Conservation (phyloP, 2,113 vertebrate genomes). For the Mus musculus region DNA sequence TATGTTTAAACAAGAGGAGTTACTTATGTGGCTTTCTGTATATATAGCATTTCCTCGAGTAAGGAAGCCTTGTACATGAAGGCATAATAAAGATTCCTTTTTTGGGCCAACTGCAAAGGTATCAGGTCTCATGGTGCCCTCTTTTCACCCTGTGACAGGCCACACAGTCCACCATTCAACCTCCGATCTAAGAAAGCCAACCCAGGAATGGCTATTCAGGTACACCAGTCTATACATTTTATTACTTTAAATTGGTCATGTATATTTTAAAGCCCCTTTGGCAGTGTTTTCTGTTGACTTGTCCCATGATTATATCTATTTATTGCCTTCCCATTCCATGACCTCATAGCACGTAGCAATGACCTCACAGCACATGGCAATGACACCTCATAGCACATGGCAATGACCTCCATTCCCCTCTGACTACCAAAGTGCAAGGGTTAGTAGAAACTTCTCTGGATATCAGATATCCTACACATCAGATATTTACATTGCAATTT, state of each 20-base stretch:
- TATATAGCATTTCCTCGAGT: not conserved
- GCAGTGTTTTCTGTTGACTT: not conserved
- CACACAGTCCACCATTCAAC: not conserved
- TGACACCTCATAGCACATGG: not conserved
- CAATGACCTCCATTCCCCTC: not conserved
- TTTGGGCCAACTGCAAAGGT: not conserved
- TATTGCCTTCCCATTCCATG: not conserved
- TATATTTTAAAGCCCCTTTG: not conserved
- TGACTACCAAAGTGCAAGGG: not conserved
- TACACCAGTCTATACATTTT: not conserved
- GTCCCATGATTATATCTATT: not conserved
- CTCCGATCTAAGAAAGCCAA: not conserved
- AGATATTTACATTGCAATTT: not conserved
- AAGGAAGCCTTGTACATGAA: not conserved
- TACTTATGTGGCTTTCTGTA: not conserved
- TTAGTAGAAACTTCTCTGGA: not conserved
- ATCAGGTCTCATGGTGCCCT: not conserved
- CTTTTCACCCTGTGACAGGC: too few species aligned
- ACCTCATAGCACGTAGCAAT: not conserved
- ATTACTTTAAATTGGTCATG: not conserved
- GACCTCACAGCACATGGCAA: not conserved
- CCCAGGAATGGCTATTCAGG: not conserved
- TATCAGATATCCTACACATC: not conserved
- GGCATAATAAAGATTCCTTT: not conserved
- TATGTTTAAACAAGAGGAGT: not conserved